Evolutionary conservation across 1,140 invertebrate genomes (phyloP).

Genomic region (Heliconius congener): DNA sequence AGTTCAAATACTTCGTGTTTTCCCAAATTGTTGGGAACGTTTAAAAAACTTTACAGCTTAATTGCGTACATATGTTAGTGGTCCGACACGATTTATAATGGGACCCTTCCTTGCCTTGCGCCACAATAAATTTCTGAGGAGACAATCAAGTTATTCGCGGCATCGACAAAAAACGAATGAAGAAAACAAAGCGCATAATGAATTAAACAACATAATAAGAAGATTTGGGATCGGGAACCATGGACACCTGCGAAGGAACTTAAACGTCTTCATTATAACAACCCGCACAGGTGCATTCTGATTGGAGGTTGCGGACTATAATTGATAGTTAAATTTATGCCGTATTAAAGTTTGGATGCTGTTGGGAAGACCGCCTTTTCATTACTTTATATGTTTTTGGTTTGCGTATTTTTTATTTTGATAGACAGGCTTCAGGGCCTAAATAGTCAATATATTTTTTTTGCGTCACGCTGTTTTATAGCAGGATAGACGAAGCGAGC

Average conservation of each 20-base stretch:
- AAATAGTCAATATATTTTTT: no score
- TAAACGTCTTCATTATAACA: constrained; percentile 76
- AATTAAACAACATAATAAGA: constrained; percentile 76
- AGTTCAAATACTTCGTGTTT: constrained; percentile 38
- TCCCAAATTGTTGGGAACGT: constrained; percentile 46
- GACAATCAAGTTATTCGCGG: constrained; percentile 72
- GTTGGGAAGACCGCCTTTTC: background rate
- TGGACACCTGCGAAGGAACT: constrained; percentile 70
- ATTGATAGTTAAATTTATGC: constrained; percentile 53
- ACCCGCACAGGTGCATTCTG: constrained; percentile 62
- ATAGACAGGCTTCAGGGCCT: no score
- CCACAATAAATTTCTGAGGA: constrained; percentile 68
- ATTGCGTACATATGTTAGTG: constrained; percentile 78
- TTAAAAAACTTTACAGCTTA: constrained; percentile 75
- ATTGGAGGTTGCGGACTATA: constrained; percentile 48
- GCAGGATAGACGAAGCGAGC: no score
- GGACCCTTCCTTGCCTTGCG: constrained; percentile 44
- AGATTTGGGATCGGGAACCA: constrained; percentile 55
- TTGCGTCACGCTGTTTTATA: no score
- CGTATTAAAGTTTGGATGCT: constrained; percentile 16
- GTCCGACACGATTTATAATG: constrained; percentile 75
- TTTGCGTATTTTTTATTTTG: background rate
- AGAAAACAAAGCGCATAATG: constrained; percentile 79
- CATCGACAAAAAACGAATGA: constrained; percentile 59
- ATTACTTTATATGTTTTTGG: background rate